A percentile compares a stretch with the other conserved stretches of the same genome.
These are phyloP conservation scores for Onychorhynchus coronatus DNA, from an alignment of 2,113 vertebrate species.

Conservation along the genomic window DNA sequence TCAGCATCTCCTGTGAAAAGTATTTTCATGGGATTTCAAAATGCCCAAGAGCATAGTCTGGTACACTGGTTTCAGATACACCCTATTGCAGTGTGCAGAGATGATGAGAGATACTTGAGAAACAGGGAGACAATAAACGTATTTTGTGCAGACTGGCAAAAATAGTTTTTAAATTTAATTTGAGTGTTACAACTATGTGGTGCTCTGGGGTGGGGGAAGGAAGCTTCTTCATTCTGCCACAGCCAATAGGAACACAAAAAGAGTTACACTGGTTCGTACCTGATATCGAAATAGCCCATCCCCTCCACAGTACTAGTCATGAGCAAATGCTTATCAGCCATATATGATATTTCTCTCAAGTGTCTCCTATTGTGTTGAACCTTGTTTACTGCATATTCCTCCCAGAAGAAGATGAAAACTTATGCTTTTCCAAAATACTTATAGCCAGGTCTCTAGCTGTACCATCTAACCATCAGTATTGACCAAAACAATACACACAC, in stretches of 20 bases:
- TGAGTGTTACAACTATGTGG: neutral
- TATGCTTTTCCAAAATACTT: neutral
- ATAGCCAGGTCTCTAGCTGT: neutral
- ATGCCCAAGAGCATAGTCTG: neutral
- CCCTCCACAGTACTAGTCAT: accelerated
- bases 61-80: neutral
- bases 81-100: neutral
- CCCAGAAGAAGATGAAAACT: neutral
- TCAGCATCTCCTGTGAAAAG: neutral
- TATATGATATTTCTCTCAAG: neutral
- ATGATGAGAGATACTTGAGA: neutral
- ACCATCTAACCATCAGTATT: neutral
- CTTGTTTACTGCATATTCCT: neutral
- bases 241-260: neutral
- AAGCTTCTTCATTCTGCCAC: neutral
- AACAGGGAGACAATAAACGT: neutral
- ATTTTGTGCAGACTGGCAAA: neutral
- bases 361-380: neutral
- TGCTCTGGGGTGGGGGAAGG: neutral
- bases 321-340: neutral
- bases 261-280: neutral
- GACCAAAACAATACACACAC: neutral
- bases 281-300: neutral
- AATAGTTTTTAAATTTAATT: neutral
- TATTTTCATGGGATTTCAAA: neutral